Percentiles rank a stretch among this genome's conserved stretches.
Conservation (phyloP, 2,113 vertebrate species). For the Formicarius rufipectus region DNA sequence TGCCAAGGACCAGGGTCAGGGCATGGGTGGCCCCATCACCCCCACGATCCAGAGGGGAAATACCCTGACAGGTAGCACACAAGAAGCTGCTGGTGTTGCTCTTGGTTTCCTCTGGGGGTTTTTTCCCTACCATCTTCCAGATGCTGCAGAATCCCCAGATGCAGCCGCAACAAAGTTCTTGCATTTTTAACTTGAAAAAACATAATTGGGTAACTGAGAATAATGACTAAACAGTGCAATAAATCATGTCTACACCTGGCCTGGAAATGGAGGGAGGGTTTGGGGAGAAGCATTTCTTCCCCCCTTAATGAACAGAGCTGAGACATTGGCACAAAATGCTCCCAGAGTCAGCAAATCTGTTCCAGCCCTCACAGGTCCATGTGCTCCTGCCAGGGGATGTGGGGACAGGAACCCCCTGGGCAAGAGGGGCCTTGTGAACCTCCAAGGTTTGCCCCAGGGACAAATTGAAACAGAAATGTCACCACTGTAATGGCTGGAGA, state of each 20-base stretch:
- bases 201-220: conserved; percentile 71
- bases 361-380: not conserved
- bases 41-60: fast-evolving
- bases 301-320: conserved; percentile 16
- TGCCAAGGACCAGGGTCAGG: not conserved
- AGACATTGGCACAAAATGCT: not conserved
- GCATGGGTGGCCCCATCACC: not conserved
- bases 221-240: conserved; percentile 63
- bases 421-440: not conserved
- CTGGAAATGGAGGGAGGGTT: not conserved
- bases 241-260: conserved; percentile 71
- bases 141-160: conserved; percentile 67
- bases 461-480: not conserved
- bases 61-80: not conserved
- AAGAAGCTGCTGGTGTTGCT: conserved; percentile 4
- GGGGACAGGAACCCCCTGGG: fast-evolving
- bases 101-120: not conserved
- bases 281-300: not conserved
- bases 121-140: conserved; percentile 56
- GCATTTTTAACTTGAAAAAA: conserved; percentile 53
- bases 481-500: not conserved
- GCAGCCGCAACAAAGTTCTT: conserved; percentile 57
- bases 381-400: fast-evolving
- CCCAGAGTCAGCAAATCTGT: conserved; percentile 46
- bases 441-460: not conserved